A percentile compares a stretch with the other conserved stretches of the same genome.
Conservation (phyloP, 2,113 vertebrate species). For the Heterochromis multidens region DNA sequence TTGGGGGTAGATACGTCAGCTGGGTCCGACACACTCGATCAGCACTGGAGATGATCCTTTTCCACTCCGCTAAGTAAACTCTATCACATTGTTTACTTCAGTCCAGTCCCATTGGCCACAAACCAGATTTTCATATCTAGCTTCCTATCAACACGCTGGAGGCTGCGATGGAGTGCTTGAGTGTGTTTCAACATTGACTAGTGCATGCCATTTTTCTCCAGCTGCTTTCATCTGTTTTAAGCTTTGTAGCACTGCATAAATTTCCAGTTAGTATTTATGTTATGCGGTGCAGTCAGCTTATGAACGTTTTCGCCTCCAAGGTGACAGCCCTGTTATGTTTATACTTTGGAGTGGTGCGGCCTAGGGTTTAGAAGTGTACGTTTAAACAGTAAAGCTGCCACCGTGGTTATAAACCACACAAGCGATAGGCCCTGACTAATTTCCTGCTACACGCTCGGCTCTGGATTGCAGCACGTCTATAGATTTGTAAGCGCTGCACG, state of each 20-base stretch:
- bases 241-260: background rate
- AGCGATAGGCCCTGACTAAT: constrained; percentile 1
- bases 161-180: background rate
- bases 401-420: constrained; percentile 1
- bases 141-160: constrained; percentile 35
- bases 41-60: constrained; percentile 25
- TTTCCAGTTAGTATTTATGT: constrained; percentile 18
- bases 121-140: constrained; percentile 31
- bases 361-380: constrained; percentile 1
- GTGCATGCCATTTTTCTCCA: constrained; percentile 11
- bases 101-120: constrained; percentile 10
- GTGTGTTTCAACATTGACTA: background rate
- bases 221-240: constrained; percentile 46
- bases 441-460: background rate
- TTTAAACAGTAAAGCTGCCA: constrained; percentile 35
- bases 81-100: constrained; percentile 47
- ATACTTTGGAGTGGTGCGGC: background rate
- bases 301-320: background rate
- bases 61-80: constrained; percentile 56
- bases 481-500: constrained; percentile 18
- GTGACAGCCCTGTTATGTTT: constrained; percentile 1
- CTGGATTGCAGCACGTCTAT: background rate
- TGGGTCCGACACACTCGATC: background rate
- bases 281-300: background rate
- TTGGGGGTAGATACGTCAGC: background rate